Conservation (phyloP, 1,140 invertebrate genomes). For the Caerostris extrusa region DNA sequence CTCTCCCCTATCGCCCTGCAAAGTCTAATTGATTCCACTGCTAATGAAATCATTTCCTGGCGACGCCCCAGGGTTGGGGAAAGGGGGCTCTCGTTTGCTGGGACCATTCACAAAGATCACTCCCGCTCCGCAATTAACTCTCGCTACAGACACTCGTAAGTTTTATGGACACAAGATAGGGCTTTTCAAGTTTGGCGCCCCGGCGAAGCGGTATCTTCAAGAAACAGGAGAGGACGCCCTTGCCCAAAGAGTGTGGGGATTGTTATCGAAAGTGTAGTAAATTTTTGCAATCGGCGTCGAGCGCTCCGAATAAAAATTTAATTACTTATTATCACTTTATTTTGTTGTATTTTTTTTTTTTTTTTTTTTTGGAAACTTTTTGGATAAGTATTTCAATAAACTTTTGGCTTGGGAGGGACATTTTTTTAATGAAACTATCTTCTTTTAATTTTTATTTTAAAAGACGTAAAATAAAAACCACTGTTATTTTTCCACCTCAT, state of each 20-base stretch:
- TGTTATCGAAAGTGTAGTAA: conserved; percentile 61
- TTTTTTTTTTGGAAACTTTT: background rate
- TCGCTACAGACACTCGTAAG: conserved; percentile 46
- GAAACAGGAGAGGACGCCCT: background rate
- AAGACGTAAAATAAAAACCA: background rate
- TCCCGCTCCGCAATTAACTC: conserved; percentile 65
- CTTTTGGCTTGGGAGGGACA: background rate
- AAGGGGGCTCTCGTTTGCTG: background rate
- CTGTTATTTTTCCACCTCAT: background rate
- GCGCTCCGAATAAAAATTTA: conserved; percentile 60
- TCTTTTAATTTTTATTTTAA: background rate
- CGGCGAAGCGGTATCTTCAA: conserved; percentile 13
- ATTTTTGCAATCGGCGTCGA: background rate
- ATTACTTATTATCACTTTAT: conserved; percentile 29
- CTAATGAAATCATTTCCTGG: conserved; percentile 77
- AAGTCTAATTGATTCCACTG: conserved; percentile 76
- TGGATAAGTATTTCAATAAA: background rate
- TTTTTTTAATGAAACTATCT: background rate
- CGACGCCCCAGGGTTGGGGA: conserved; percentile 29
- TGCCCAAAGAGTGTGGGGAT: background rate
- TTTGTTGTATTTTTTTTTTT: background rate
- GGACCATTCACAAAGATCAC: conserved; percentile 16
- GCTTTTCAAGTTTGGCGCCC: conserved; percentile 22
- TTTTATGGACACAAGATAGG: conserved; percentile 70
- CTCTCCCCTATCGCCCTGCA: conserved; percentile 36